These are phyloP conservation scores for Cyprinella venusta DNA, from an alignment of 2,797 vertebrate species.

Conservation along the genomic window DNA sequence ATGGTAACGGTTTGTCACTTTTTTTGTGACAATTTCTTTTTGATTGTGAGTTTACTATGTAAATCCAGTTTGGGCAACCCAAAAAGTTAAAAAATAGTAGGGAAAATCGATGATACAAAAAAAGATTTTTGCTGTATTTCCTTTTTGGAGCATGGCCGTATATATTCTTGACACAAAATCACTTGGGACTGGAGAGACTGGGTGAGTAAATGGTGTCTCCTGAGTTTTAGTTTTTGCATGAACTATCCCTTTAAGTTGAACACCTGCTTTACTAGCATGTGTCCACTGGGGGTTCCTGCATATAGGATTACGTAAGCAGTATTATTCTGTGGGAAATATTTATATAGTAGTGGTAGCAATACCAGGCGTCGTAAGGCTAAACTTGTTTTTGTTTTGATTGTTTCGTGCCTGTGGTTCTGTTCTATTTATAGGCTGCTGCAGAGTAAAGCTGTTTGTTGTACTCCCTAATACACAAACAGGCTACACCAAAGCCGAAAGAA, in stretches of 20 bases:
- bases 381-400: background rate
- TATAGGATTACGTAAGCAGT: too few species aligned
- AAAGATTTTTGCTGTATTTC: background rate
- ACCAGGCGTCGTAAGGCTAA: background rate
- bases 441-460: background rate
- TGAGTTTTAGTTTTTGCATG: background rate
- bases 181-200: background rate
- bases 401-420: background rate
- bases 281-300: slow-evolving; percentile 1
- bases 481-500: background rate
- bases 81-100: background rate
- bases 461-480: background rate
- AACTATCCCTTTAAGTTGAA: slow-evolving; percentile 3
- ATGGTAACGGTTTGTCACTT: background rate
- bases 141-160: background rate
- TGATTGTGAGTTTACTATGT: background rate
- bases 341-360: too few species aligned
- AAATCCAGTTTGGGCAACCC: background rate
- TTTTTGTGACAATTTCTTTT: background rate
- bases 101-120: background rate
- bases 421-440: background rate
- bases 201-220: background rate
- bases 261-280: background rate
- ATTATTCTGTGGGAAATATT: too few species aligned
- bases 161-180: background rate